Base-by-base conservation (phyloP, 2,113 vertebrate genomes). In the Protobothrops mucrosquamatus region DNA sequence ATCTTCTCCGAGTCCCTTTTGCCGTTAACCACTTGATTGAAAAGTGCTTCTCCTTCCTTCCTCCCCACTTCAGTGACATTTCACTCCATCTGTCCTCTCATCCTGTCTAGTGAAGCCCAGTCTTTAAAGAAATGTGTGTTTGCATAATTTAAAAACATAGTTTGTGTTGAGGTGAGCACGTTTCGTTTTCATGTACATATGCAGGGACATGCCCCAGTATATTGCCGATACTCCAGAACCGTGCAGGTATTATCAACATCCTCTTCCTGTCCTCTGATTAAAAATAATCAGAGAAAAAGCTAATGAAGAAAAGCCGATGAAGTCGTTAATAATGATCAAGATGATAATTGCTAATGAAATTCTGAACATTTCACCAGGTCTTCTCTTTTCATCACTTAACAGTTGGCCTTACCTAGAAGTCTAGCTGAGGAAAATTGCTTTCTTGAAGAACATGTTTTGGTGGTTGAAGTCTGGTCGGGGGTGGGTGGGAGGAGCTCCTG, bases 71-170 rank as follows among this genome's bases (percentile, higher is more conserved):
- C 48, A 51, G 0, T 51, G 4, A 29, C 14, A n/a, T 14, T 81
- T 87, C 51, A 87, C 15, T 55, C 3, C 51, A n/a, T 54, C 23
- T 89, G 7, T 52, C 89, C 22, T 18, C 26, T 69, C 48, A 52
- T 61, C 20, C 81, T 86, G 39, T 92, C 94, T 96, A 39, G 94
- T 93, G 86, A 94, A 87, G 94, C 91, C 91, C 22, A 0, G 1
- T 93, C 81, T 91, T 94, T 54, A 48, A 94, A 59, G 14, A 91
- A 90, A 51, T 91, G 15, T 91, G 39, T 20, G 87, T 48, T 74
- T 92, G 93, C 96, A 92, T 92, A 93, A 93, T 89, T 95, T 96
- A 87, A 96, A 97, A 96, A 93, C 95, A 94, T 91, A 95, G 95
- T 93, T 94, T 95, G 89, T 48, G 48, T 91, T 94, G 95, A 94